phyloP scores from a whole-genome alignment of 2,113 vertebrate genomes.

The Alouatta palliata region DNA sequence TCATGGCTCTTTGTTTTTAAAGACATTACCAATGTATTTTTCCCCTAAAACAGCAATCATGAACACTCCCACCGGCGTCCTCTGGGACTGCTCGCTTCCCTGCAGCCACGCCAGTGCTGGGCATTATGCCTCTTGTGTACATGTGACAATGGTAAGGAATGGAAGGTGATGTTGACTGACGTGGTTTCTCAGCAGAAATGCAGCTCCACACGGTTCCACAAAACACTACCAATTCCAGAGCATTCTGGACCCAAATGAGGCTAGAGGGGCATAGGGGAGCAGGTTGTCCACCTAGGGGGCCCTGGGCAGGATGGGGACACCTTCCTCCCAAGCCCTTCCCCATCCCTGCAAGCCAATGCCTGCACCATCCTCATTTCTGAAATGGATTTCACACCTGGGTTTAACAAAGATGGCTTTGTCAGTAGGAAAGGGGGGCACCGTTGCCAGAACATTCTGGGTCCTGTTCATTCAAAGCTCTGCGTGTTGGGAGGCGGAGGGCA shows the following conservation, averaged over 20 bases:
- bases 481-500: background rate
- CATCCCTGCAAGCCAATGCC: background rate
- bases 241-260: background rate
- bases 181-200: background rate
- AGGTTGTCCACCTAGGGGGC: background rate
- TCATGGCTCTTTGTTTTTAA: background rate
- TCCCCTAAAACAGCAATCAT: background rate
- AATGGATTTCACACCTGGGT: conserved; percentile 61
- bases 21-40: background rate
- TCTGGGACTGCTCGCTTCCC: background rate
- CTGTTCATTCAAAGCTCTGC: conserved; percentile 54
- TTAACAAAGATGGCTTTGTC: conserved; percentile 71
- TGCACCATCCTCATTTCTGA: background rate
- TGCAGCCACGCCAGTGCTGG: background rate
- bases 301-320: background rate
- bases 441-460: conserved; percentile 67
- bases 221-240: background rate
- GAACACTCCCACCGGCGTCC: background rate
- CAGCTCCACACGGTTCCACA: background rate
- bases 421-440: conserved; percentile 1
- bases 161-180: background rate
- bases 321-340: background rate
- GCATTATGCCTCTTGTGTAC: background rate
- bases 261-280: background rate
- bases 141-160: background rate